Evolutionary conservation across 2,113 vertebrate species (phyloP), one percentile per base, ranked within the genome.

Genomic region (Campylorhamphus procurvoides): DNA sequence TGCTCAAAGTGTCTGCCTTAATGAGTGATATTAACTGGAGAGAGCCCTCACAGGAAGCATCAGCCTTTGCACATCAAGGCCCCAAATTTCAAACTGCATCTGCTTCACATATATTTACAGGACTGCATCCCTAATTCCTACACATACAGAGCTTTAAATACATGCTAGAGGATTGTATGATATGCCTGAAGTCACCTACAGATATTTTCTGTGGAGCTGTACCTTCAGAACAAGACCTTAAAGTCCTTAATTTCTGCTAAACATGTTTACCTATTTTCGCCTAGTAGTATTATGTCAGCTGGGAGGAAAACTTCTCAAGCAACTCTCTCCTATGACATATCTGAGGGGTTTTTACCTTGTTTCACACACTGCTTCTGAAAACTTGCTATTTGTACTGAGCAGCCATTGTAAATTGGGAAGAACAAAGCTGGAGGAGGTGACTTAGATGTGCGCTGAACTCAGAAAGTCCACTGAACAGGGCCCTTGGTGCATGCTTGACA

Each of bases 71-170:
- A 68, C 15, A 67, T 44, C n/a, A 68, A 64, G 28, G 13, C 15
- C 10, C 14, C n/a, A 50, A 0, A 72, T 52, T 56, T 46, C 29
- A 72, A 78, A 22, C 1, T 24, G 3, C 33, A 42, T 47, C 72
- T 82, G 20, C 19, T 62, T 59, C 33, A 40, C 1, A 0, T 13
- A 24, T 0, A 0, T 59, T 82, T 59, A 35, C 18, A 92, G 16
- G 18, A 39, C 29, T 35, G 13, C 33, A 63, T 58, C n/a, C 7
- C 27, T 49, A 66, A 20, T 29, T 82, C 31, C 42, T 47, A 49
- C 10, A 33, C 2, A 31, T 5, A 67, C 3, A 64, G 50, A 89
- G 8, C 18, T 76, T 53, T 35, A 66, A 79, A 50, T 33, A 35
- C 6, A 17, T 35, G 40, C 8, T 66, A 47, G 64, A 66, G 20